A percentile compares a stretch with the other conserved stretches of the same genome.
Conservation (phyloP, 2,888 invertebrate species). For the Rhamphomyia laevipes region DNA sequence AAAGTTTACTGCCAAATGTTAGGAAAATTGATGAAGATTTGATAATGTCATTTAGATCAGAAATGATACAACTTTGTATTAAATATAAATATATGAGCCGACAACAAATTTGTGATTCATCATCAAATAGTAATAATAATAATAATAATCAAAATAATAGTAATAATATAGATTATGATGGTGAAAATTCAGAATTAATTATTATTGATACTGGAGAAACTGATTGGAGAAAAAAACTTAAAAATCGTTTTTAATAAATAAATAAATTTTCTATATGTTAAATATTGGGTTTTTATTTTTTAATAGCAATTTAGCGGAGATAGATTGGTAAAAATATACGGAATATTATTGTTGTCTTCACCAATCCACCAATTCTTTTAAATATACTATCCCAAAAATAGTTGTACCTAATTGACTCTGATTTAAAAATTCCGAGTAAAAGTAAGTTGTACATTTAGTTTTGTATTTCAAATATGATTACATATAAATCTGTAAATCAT, state of each 20-base stretch:
- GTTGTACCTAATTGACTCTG: no score
- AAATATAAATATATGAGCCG: constrained; percentile 17
- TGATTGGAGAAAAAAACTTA: constrained; percentile 1
- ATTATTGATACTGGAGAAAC: neutral
- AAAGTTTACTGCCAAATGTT: constrained; percentile 16
- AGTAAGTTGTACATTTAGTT: no score
- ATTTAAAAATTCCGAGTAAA: no score
- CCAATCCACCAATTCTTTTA: no score
- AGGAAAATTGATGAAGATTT: constrained; percentile 17
- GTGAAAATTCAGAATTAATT: neutral
- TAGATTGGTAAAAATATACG: no score
- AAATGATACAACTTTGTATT: constrained; percentile 16
- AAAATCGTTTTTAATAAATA: neutral
- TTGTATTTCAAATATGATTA: no score
- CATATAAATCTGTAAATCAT: no score
- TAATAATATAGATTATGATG: neutral
- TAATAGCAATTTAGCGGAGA: no score
- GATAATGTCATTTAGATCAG: constrained; percentile 17
- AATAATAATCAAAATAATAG: neutral
- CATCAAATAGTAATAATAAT: neutral
- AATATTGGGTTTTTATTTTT: no score
- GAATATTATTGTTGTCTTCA: no score
- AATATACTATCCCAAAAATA: no score
- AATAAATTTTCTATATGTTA: no score
- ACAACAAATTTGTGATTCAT: neutral